phyloP scores from a whole-genome alignment of 1,140 invertebrate species.

The Nymphalis io region DNA sequence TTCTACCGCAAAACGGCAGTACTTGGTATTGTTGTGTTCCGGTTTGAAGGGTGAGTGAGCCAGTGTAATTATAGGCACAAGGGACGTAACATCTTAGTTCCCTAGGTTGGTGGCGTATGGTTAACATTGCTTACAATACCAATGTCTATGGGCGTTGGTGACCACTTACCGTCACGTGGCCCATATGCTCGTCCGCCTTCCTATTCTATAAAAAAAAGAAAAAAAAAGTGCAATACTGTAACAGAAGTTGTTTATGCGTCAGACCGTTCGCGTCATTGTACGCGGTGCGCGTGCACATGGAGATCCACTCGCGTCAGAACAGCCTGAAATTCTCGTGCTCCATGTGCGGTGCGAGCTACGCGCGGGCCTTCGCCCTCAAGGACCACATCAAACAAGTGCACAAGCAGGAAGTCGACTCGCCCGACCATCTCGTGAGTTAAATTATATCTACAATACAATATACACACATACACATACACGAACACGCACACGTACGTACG shows the following conservation, averaged over 20 bases:
- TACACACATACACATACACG: not conserved
- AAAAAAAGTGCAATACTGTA: no score
- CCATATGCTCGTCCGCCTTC: no score
- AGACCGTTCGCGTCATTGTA: conserved; percentile 88
- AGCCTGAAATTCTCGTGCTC: conserved; percentile 86
- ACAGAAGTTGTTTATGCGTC: not conserved
- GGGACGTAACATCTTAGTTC: no score
- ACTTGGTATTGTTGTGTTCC: no score
- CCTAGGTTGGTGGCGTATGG: no score
- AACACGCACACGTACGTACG: not conserved
- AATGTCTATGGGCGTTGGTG: no score
- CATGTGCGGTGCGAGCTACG: conserved; percentile 88
- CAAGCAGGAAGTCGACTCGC: conserved; percentile 26
- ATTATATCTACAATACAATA: not conserved
- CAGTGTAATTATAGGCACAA: no score
- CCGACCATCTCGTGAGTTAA: not conserved
- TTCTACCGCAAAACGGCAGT: no score
- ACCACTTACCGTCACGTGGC: no score
- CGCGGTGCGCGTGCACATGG: conserved; percentile 86
- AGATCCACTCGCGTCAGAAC: conserved; percentile 85
- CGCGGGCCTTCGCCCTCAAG: conserved; percentile 85
- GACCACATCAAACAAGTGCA: conserved; percentile 86
- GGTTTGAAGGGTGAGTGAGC: no score
- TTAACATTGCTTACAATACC: no score
- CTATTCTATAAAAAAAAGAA: no score